Percentiles rank a stretch among this genome's conserved stretches.
These are phyloP conservation scores for Phthorimaea operculella DNA, from an alignment of 1,140 invertebrate genomes.

Conservation along the genomic window DNA sequence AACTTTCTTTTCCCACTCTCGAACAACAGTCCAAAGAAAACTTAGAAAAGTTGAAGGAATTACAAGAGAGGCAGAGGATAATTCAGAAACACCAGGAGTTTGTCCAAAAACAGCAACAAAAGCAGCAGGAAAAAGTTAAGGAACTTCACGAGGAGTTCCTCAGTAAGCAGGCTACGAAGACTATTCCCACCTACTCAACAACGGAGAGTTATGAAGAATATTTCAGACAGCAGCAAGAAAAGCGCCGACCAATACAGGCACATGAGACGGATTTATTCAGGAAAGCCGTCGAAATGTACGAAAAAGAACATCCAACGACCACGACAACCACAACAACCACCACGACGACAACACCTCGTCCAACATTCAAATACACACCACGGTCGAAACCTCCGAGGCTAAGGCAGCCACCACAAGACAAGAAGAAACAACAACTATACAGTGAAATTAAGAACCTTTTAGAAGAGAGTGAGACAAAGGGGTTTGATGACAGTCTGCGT, in stretches of 20 bases:
- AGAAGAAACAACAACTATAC: slow-evolving; percentile 65
- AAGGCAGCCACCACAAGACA: slow-evolving; percentile 56
- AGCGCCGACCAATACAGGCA: slow-evolving; percentile 50
- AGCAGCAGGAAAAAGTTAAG: slow-evolving; percentile 74
- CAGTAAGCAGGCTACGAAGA: slow-evolving; percentile 71
- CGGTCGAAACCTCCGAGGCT: slow-evolving; percentile 54
- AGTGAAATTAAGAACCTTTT: slow-evolving; percentile 64
- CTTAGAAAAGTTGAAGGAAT: slow-evolving; percentile 66
- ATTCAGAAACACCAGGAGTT: slow-evolving; percentile 78
- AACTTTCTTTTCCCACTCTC: slow-evolving; percentile 60
- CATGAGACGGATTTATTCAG: slow-evolving; percentile 64
- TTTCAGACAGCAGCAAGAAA: slow-evolving; percentile 47
- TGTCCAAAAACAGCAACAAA: slow-evolving; percentile 75
- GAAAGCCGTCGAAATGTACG: slow-evolving; percentile 63
- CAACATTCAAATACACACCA: slow-evolving; percentile 50
- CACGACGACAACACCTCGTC: slow-evolving; percentile 42
- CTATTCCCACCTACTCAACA: slow-evolving; percentile 61
- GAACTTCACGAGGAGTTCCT: slow-evolving; percentile 73
- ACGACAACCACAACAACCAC: slow-evolving; percentile 59
- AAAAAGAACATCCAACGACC: slow-evolving; percentile 63
- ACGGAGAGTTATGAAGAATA: slow-evolving; percentile 57
- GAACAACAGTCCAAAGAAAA: slow-evolving; percentile 75
- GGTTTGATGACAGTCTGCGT: slow-evolving; percentile 54
- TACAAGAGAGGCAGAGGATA: slow-evolving; percentile 72
- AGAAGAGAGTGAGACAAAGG: slow-evolving; percentile 61